Conservation (phyloP, 2,888 invertebrate genomes). For the Dasysyrphus albostriatus region DNA sequence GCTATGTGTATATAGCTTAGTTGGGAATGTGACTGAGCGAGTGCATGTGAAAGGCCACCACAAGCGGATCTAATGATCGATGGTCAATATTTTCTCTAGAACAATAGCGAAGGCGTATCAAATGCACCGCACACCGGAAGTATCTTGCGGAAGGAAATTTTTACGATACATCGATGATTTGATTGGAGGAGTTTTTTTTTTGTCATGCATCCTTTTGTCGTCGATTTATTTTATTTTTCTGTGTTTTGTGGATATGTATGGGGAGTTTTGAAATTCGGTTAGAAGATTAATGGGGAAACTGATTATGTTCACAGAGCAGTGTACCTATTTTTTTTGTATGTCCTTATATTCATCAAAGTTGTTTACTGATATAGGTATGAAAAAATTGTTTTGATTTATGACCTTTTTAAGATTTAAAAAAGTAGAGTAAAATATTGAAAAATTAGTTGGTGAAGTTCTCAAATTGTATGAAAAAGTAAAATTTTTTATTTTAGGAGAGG, state of each 20-base stretch:
- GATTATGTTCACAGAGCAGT: background rate
- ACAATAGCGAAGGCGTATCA: slow-evolving; percentile 62
- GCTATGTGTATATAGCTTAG: background rate
- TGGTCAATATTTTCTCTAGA: slow-evolving; percentile 68
- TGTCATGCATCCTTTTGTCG: background rate
- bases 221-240: slow-evolving; percentile 12
- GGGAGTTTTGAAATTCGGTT: slow-evolving; percentile 17
- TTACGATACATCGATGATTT: slow-evolving; percentile 64
- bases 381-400: slow-evolving; percentile 26
- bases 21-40: slow-evolving; percentile 24
- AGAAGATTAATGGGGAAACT: slow-evolving; percentile 28
- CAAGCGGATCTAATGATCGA: slow-evolving; percentile 74
- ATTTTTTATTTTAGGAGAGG: too few relatives aligned
- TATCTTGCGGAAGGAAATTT: slow-evolving; percentile 62
- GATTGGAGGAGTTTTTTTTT: slow-evolving; percentile 35
- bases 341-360: background rate
- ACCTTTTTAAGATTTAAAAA: too few relatives aligned
- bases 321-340: background rate
- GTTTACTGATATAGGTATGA: background rate
- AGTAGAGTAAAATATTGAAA: background rate
- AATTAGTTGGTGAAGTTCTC: background rate
- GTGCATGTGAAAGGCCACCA: slow-evolving; percentile 66
- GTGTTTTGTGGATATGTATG: background rate
- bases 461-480: too few relatives aligned
- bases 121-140: slow-evolving; percentile 69